Conservation (phyloP, 2,113 vertebrate species). For the Haliaeetus leucogaster region DNA sequence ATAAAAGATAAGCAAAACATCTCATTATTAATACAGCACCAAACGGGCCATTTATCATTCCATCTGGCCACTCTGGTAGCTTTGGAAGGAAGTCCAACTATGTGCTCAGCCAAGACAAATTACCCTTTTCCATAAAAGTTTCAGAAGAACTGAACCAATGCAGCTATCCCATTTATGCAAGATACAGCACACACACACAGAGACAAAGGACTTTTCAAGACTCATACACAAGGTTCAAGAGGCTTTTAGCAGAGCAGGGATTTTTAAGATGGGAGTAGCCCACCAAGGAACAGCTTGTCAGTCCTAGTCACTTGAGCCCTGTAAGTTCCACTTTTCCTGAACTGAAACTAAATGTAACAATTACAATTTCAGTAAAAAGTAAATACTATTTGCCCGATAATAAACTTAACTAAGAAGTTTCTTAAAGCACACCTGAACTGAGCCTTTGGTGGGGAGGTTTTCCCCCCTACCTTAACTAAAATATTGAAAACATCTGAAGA, state of each 20-base stretch:
- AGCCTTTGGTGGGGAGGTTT: neutral
- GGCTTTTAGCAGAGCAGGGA: neutral
- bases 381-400: neutral
- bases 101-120: neutral
- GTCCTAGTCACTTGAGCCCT: neutral
- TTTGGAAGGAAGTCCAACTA: neutral
- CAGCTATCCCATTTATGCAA: neutral
- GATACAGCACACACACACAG: neutral
- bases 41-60: neutral
- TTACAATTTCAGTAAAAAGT: neutral
- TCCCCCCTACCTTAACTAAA: neutral
- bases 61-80: neutral
- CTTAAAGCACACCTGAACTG: neutral
- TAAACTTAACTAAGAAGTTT: neutral
- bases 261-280: neutral
- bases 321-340: neutral
- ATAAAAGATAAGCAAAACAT: neutral
- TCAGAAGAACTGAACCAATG: neutral
- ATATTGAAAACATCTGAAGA: neutral
- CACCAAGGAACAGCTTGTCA: neutral
- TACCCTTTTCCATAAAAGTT: neutral
- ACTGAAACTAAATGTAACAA: neutral
- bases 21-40: neutral
- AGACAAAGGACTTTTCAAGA: neutral
- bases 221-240: neutral